Evolutionary conservation across 2,797 vertebrate genomes (phyloP).

Genomic region (Melanotaenia trifasciata): DNA sequence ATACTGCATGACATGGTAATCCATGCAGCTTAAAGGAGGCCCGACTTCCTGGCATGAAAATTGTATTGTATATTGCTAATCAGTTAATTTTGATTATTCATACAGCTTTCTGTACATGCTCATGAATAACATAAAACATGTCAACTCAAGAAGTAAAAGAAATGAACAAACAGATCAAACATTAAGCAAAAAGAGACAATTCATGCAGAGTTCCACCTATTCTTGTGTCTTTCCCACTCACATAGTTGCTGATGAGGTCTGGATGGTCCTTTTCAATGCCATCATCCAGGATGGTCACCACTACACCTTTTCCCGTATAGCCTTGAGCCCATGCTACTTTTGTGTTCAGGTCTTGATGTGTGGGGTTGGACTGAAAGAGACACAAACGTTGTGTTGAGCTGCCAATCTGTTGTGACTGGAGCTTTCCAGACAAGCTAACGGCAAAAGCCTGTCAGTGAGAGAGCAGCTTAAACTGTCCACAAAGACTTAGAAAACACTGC

Average conservation of each 20-base stretch:
- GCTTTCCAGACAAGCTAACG: conserved; percentile 19
- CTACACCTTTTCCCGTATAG: conserved; percentile 92
- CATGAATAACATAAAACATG: not conserved
- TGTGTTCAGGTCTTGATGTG: conserved; percentile 92
- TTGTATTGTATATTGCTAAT: not conserved
- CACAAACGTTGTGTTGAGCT: conserved; percentile 52
- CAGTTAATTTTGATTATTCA: not conserved
- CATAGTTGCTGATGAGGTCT: conserved; percentile 92
- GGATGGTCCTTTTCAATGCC: conserved; percentile 98
- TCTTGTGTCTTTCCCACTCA: conserved; percentile 54
- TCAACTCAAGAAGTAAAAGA: not conserved
- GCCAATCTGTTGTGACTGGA: conserved; percentile 52
- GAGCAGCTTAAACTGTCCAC: conserved; percentile 11
- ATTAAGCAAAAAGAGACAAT: not conserved
- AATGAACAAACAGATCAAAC: not conserved
- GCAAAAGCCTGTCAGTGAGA: conserved; percentile 6
- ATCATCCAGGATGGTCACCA: conserved; percentile 96
- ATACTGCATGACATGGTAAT: not conserved
- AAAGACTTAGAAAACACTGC: conserved; percentile 20
- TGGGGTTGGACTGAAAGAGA: conserved; percentile 84
- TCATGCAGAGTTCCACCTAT: not conserved
- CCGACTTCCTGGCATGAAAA: not conserved
- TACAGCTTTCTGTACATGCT: not conserved
- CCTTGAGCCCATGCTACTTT: conserved; percentile 94
- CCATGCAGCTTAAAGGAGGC: not conserved